A percentile compares a stretch with the other conserved stretches of the same genome.
Evolutionary conservation across 2,113 vertebrate genomes (phyloP).

Genomic region (Cebidichthys violaceus): DNA sequence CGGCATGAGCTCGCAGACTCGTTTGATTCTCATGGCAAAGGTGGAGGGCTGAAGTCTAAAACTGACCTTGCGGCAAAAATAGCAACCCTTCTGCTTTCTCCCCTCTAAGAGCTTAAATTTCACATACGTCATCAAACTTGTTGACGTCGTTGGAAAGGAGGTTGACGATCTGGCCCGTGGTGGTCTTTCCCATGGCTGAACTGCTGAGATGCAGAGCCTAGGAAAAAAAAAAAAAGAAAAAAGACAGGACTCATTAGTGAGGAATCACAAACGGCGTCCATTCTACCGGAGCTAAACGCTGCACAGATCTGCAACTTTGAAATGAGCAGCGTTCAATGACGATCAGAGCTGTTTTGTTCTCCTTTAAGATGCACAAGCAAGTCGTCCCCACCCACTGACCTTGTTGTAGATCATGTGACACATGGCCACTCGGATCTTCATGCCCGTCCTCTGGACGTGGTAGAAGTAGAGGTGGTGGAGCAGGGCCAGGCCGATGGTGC

Average conservation of each 20-base stretch:
- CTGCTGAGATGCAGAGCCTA: conserved; percentile 93
- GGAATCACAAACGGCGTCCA: neutral
- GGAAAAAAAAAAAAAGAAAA: neutral
- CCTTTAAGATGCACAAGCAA: neutral
- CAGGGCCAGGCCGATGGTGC: conserved; percentile 83
- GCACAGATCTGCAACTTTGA: neutral
- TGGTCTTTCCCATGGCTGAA: conserved; percentile 91
- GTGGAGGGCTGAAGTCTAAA: no score
- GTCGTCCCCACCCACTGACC: conserved; percentile 75
- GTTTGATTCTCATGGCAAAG: neutral
- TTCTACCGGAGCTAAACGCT: neutral
- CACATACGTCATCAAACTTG: conserved; percentile 93
- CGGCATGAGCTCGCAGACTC: neutral
- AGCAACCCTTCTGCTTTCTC: neutral
- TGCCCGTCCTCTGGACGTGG: conserved; percentile 89
- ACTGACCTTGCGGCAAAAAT: neutral
- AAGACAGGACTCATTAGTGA: neutral
- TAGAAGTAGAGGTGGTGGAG: conserved; percentile 93
- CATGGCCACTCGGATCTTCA: conserved; percentile 93
- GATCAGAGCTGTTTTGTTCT: neutral
- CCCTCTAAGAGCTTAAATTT: neutral
- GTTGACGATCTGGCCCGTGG: conserved; percentile 97
- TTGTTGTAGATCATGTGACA: conserved; percentile 96
- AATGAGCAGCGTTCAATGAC: neutral
- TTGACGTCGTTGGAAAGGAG: conserved; percentile 97